These are phyloP conservation scores for Acanthochromis polyacanthus DNA, from an alignment of 2,113 vertebrate genomes.

Conservation along the genomic window DNA sequence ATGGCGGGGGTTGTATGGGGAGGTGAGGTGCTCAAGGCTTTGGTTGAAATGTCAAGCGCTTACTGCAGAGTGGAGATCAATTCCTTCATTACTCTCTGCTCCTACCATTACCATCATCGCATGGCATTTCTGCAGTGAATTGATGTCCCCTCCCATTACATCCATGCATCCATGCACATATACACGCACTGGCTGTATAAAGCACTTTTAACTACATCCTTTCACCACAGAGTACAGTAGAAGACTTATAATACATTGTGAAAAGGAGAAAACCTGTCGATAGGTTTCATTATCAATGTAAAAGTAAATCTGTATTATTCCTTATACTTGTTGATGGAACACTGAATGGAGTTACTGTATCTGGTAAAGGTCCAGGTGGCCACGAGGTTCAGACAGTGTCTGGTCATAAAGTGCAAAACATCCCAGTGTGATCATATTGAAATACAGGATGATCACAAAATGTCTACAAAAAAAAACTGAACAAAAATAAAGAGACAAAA, in stretches of 20 bases:
- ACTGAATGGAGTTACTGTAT: background rate
- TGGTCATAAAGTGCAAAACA: too few species aligned
- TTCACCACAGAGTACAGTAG: background rate
- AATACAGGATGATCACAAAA: too few species aligned
- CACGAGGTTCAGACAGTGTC: background rate
- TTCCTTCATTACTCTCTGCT: constrained; percentile 95
- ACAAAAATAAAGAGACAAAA: too few species aligned
- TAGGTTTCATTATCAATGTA: background rate
- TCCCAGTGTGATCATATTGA: too few species aligned
- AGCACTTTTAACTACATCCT: background rate
- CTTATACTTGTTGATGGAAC: too few species aligned
- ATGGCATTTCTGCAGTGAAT: constrained; percentile 91
- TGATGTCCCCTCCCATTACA: constrained; percentile 85
- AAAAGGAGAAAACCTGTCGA: background rate
- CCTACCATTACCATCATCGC: constrained; percentile 92
- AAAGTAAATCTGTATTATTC: too few species aligned
- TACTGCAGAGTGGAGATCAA: constrained; percentile 96
- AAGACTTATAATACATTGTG: background rate
- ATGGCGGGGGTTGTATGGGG: background rate
- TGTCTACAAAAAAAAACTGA: background rate
- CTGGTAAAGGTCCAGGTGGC: background rate
- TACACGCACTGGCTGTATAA: background rate
- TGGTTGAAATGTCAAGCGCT: constrained; percentile 95
- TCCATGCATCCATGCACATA: constrained; percentile 77
- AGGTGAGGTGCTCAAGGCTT: constrained; percentile 91